phyloP scores from a whole-genome alignment of 1,140 invertebrate genomes.

The Drosophila ogumai region DNA sequence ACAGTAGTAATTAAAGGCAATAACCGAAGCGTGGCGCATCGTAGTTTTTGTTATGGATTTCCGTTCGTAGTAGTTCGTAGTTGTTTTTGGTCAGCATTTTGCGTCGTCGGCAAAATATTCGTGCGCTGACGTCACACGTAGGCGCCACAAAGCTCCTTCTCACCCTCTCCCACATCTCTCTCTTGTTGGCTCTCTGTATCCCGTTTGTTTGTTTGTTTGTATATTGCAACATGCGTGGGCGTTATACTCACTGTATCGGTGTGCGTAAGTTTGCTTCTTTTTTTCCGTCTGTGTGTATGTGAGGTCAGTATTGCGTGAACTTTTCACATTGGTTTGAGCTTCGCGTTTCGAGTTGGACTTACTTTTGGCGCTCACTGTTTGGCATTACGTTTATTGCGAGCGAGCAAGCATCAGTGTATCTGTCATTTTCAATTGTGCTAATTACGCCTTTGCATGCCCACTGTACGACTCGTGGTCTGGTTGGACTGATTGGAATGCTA shows the following conservation, averaged over 20 bases:
- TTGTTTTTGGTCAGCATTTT: constrained; percentile 54
- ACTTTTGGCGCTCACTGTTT: constrained; percentile 30
- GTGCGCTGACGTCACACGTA: constrained; percentile 71
- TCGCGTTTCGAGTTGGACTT: background rate
- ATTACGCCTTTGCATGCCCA: constrained; percentile 40
- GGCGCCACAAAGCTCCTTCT: constrained; percentile 61
- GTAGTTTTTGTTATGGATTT: constrained; percentile 68
- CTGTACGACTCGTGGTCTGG: constrained; percentile 9
- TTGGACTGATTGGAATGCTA: constrained; percentile 25
- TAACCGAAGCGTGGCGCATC: constrained; percentile 79
- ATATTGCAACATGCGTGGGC: constrained; percentile 69
- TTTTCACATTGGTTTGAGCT: constrained; percentile 47
- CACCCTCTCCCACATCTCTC: background rate
- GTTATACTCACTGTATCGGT: constrained; percentile 52
- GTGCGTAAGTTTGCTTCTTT: constrained; percentile 12
- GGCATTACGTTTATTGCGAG: constrained; percentile 18
- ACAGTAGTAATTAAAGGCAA: constrained; percentile 79
- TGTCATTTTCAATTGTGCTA: constrained; percentile 32
- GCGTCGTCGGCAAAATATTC: constrained; percentile 69
- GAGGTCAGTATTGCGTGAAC: constrained; percentile 67
- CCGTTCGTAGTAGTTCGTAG: constrained; percentile 59
- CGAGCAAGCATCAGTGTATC: constrained; percentile 23
- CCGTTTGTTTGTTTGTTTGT: constrained; percentile 59
- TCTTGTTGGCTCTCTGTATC: constrained; percentile 8
- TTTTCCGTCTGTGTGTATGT: constrained; percentile 24